These are phyloP conservation scores for Melanostoma mellinum DNA, from an alignment of 2,888 invertebrate species.

Conservation along the genomic window DNA sequence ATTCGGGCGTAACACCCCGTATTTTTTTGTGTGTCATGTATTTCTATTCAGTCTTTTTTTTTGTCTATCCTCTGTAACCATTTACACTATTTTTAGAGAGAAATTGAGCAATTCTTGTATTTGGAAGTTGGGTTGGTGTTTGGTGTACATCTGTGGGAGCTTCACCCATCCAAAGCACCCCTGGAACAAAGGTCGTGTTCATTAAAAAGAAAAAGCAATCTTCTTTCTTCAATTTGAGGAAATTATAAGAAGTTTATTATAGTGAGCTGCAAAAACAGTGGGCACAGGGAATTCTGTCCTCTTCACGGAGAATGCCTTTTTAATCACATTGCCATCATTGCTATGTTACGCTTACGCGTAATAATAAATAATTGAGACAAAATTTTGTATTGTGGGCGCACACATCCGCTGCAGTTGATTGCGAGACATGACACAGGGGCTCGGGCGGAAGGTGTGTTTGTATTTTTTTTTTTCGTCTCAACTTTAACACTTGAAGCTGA, in stretches of 20 bases:
- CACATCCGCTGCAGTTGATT: constrained; percentile 56
- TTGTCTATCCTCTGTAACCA: constrained; percentile 21
- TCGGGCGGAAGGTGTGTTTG: constrained; percentile 2
- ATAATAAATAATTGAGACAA: constrained; percentile 44
- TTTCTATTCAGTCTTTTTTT: constrained; percentile 27
- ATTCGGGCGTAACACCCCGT: constrained; percentile 59
- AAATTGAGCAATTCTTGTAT: constrained; percentile 38
- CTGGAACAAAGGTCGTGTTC: constrained; percentile 33
- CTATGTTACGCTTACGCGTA: constrained; percentile 26
- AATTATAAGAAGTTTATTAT: too few relatives aligned
- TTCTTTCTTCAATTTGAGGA: too few relatives aligned
- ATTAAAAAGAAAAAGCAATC: too few relatives aligned
- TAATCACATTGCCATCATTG: constrained; percentile 13
- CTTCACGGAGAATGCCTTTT: not conserved
- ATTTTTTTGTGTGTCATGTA: constrained; percentile 58
- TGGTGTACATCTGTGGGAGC: constrained; percentile 31
- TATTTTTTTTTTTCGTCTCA: not conserved
- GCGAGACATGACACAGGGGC: constrained; percentile 37
- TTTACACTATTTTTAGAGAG: constrained; percentile 53
- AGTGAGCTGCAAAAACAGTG: not conserved
- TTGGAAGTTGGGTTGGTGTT: constrained; percentile 21
- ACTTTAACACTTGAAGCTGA: not conserved
- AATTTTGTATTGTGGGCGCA: constrained; percentile 47
- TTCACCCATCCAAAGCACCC: constrained; percentile 21
- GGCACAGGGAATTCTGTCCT: not conserved